These are phyloP conservation scores for Pseudoips prasinana DNA, from an alignment of 2,888 invertebrate species.

Conservation along the genomic window DNA sequence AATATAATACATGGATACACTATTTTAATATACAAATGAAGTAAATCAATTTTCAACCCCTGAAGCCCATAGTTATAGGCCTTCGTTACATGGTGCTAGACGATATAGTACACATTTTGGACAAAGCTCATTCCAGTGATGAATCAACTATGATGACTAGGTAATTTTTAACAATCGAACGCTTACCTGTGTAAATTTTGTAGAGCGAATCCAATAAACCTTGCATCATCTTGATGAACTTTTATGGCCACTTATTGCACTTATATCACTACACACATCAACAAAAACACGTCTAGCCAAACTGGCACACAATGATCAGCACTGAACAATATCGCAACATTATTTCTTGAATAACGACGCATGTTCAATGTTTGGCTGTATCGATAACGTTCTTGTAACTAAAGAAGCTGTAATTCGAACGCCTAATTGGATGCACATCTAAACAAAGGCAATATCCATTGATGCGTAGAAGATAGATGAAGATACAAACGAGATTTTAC, in stretches of 20 bases:
- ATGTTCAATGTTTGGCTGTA: constrained; percentile 44
- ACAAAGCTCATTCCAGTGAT: too few relatives aligned
- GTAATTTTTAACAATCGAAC: constrained; percentile 15
- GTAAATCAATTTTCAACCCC: too few relatives aligned
- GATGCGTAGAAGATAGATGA: too few relatives aligned
- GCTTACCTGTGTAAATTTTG: constrained; percentile 74
- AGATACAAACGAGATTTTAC: too few relatives aligned
- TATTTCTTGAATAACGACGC: constrained; percentile 53
- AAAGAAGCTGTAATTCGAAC: constrained; percentile 22
- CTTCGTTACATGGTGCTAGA: too few relatives aligned
- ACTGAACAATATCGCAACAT: constrained; percentile 47
- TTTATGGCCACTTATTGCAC: constrained; percentile 34
- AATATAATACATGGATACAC: too few relatives aligned
- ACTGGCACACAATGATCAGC: constrained; percentile 24
- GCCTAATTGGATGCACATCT: too few relatives aligned
- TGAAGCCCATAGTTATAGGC: too few relatives aligned
- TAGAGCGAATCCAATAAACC: constrained; percentile 73
- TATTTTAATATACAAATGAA: too few relatives aligned
- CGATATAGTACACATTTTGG: too few relatives aligned
- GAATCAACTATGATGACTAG: constrained; percentile 6
- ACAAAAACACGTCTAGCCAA: constrained; percentile 31
- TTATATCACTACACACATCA: constrained; percentile 38
- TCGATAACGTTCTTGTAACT: constrained; percentile 26
- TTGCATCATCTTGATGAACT: constrained; percentile 72
- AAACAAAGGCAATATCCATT: too few relatives aligned